phyloP scores from a whole-genome alignment of 2,113 vertebrate genomes.

The Varanus salvator region DNA sequence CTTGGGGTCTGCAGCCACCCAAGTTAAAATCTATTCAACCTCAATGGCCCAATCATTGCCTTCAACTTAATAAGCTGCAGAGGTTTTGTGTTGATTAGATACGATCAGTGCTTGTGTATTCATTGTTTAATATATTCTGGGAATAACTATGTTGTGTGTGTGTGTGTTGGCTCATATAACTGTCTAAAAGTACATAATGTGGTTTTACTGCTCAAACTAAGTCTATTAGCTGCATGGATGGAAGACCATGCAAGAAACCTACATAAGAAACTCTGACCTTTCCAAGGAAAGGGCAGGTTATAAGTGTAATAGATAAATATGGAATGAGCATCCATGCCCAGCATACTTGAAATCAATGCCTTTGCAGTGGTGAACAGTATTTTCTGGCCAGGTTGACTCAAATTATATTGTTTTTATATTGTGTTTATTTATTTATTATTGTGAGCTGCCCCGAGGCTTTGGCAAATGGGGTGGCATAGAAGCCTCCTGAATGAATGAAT shows the following conservation, averaged over 20 bases:
- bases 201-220: background rate
- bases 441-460: no score
- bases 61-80: background rate
- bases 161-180: background rate
- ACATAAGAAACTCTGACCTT: background rate
- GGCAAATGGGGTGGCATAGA: no score
- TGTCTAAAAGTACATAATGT: background rate
- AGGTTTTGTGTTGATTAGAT: background rate
- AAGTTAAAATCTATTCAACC: background rate
- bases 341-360: background rate
- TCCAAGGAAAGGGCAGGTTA: background rate
- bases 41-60: background rate
- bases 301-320: background rate
- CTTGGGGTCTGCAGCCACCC: background rate
- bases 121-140: background rate
- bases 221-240: background rate
- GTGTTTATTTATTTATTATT: no score
- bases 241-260: background rate
- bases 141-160: background rate
- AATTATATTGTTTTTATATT: no score
- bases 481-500: no score
- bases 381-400: no score
- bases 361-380: no score
- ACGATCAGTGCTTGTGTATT: background rate
- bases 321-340: background rate